Base-by-base conservation (phyloP, 2,797 vertebrate species). In the Phrynocephalus guinanensis region DNA sequence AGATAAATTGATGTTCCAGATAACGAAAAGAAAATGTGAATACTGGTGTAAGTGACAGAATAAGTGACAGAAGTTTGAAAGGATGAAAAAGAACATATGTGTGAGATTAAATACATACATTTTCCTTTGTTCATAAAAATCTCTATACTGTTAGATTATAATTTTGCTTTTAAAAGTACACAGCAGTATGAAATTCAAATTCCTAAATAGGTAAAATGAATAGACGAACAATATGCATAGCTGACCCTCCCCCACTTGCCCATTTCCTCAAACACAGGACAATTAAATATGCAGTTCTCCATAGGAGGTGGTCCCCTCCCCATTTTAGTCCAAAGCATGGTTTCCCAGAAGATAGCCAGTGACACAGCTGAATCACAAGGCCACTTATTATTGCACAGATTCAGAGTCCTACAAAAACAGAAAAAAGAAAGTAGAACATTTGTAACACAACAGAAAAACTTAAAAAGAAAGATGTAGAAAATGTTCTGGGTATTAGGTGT, bases 341-440 rank as follows among this genome's bases (percentile, higher is more conserved):
- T 80, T 71, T 87, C 90, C 63, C 22, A 67, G 22, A 82, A 6
- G 63, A 92, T 83, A 90, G 72, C 63, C 60, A 20, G 38, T 91
- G 90, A 86, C 76, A 89, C 1, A 92, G 67, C 76, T 70, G 67
- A 11, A 83, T 79, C 56, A 85, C 2, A 68, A 91, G 33, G 63
- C 88, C 81, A 90, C 77, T 70, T 90, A 82, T 50, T 78, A 82
- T 78, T 30, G 86, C 11, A 85, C 70, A 87, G 66, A 81, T 75
- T 72, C 82, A 67, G 24, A 82, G 38, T 89, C 66, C 44, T 85
- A 75, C 48, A 84, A 0, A 79, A 68, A 85, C 71, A 75, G 5
- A 80, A 88, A 20, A 79, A 18, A 30, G 72, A 8, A 30, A 75
- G 71, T 6, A 56, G 56, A 78, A 44, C n/a, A 44, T 82, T 70